Evolutionary conservation across 1,140 invertebrate genomes (phyloP), one percentile per base, ranked within the genome.

Genomic region (Belonocnema kinseyi): DNA sequence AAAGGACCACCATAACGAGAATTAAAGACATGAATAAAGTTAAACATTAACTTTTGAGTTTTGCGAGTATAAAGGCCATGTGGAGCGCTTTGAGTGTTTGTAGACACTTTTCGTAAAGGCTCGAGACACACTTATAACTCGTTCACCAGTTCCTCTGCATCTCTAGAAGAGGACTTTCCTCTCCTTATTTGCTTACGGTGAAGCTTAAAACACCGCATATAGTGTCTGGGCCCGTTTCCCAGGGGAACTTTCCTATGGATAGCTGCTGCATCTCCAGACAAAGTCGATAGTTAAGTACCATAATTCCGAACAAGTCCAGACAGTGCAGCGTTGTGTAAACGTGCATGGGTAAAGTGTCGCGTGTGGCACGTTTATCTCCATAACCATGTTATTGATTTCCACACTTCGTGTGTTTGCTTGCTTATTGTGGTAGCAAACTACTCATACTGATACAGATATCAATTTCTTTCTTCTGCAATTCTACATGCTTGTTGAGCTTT

Each of bases 161-260:
- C n/a, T 66, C 26, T 66, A 16, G 12, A 21, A 66, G 33, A 66
- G 61, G 33, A 61, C 26, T 61, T 46, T 11, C 40, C 40, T 61
- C 54, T 61, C 58, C 58, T 61, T 61, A 26, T 66, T 66, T 66
- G 61, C 61, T 33, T 66, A 66, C 61, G 61, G 61, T n/a, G 26
- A 40, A 46, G 61, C 61, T 66, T 16, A 40, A 66, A 61, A 26
- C 19, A 14, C 58, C 14, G 21, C 33, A 66, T 21, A 66, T 66
- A 66, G 13, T 33, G 26, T 66, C 61, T 66, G 40, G 61, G n/a
- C 61, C 26, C 7, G 46, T 66, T 66, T 66, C n/a, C 61, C 26
- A 40, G 33, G 26, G 21, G 7, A 66, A 66, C 26, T 66, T 40
- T n/a, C 14, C 61, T 46, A 46, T 46, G 7, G 40, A 46, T 46